A percentile compares a stretch with the other conserved stretches of the same genome.
Evolutionary conservation across 2,113 vertebrate species (phyloP).

Genomic region (Pelecanoides urinatrix): DNA sequence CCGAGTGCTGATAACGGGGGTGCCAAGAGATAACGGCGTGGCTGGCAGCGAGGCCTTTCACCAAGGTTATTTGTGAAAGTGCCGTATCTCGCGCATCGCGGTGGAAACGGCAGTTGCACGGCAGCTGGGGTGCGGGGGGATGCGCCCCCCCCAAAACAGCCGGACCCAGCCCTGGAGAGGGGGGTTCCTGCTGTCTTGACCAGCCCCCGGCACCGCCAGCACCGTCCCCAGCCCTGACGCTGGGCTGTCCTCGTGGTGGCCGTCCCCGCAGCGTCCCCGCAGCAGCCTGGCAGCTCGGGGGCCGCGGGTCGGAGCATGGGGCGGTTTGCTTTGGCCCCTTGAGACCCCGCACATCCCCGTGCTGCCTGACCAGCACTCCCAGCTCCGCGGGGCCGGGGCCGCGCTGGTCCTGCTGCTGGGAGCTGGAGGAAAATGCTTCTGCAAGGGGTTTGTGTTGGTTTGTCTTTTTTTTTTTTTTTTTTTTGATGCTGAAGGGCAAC

Average conservation of each 20-base stretch:
- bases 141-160: accelerated
- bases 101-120: accelerated
- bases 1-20: neutral
- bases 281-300: neutral
- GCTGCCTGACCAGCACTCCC: neutral
- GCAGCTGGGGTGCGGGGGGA: neutral
- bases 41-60: neutral
- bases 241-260: neutral
- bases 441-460: neutral
- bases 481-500: neutral
- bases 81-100: accelerated
- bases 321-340: too few species aligned
- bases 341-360: too few species aligned
- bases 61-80: neutral
- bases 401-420: neutral
- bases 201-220: neutral
- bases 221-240: neutral
- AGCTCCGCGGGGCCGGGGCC: accelerated
- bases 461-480: neutral
- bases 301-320: accelerated
- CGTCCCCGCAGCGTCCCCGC: accelerated
- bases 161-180: neutral
- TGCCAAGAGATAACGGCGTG: neutral
- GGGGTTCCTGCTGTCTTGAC: neutral
- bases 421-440: neutral